Percentiles rank a stretch among this genome's conserved stretches.
Evolutionary conservation across 2,797 vertebrate species (phyloP).

Genomic region (Coranthus polyacanthus): DNA sequence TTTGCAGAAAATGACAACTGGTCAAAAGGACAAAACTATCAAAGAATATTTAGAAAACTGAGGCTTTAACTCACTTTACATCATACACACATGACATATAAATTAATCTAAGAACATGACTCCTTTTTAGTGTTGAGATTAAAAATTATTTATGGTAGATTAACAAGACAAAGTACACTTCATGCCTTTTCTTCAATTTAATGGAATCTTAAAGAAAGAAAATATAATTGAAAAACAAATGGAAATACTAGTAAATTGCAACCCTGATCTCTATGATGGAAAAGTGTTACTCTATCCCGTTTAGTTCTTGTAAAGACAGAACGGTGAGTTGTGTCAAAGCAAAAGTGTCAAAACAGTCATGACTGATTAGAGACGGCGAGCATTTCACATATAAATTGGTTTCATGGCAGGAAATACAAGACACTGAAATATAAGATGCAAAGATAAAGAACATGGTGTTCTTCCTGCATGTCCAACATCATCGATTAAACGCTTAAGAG

Average conservation of each 20-base stretch:
- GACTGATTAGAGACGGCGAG: slow-evolving; percentile 12
- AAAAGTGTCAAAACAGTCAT: background rate
- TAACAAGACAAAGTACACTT: no score
- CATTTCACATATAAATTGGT: slow-evolving; percentile 13
- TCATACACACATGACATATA: no score
- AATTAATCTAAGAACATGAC: no score
- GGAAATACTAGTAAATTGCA: background rate
- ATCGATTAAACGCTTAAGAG: slow-evolving; percentile 29
- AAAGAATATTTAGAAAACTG: no score
- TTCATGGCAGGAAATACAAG: slow-evolving; percentile 15
- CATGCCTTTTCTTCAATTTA: no score
- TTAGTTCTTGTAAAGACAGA: background rate
- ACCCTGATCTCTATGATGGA: background rate
- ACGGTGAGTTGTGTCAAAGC: no score
- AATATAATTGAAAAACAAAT: background rate
- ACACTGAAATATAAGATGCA: slow-evolving; percentile 37
- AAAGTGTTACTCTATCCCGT: background rate
- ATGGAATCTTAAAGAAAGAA: no score
- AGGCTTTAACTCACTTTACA: no score
- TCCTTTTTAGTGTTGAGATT: no score
- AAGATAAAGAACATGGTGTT: background rate
- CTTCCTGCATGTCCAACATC: slow-evolving; percentile 1
- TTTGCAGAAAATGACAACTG: no score
- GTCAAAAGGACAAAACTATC: no score
- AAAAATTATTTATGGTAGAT: no score